A percentile compares a stretch with the other conserved stretches of the same genome.
Evolutionary conservation across 2,797 vertebrate species (phyloP).

Genomic region (Thaleichthys pacificus): DNA sequence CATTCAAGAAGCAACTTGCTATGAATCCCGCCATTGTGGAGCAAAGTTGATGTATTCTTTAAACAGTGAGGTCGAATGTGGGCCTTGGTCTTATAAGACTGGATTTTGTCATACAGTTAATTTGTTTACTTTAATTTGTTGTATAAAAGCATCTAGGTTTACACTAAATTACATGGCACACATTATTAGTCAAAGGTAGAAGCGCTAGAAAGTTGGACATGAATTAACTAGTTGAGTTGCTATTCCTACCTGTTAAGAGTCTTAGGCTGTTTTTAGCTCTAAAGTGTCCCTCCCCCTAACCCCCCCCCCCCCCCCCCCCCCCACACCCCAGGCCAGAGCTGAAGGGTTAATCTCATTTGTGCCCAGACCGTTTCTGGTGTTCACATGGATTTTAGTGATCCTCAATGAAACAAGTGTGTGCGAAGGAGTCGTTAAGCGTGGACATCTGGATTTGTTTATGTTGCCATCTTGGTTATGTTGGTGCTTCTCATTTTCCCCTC

Average conservation of each 20-base stretch:
- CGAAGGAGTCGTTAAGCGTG: not conserved
- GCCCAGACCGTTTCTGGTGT: not conserved
- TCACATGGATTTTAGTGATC: conserved; percentile 8
- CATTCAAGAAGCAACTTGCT: not conserved
- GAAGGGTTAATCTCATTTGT: not conserved
- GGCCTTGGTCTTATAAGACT: not conserved
- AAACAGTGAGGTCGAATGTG: not conserved
- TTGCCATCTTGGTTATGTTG: not conserved
- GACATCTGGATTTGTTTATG: conserved; percentile 9
- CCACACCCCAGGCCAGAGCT: not conserved
- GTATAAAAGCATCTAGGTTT: not conserved
- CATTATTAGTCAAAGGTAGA: not conserved
- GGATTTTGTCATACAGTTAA: not conserved
- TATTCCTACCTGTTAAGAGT: not conserved
- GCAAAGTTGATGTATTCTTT: not conserved
- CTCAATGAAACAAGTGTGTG: not conserved
- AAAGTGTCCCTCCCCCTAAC: not conserved
- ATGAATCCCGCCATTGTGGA: not conserved
- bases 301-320: no score
- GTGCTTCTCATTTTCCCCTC: not conserved
- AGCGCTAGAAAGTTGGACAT: not conserved
- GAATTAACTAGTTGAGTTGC: not conserved
- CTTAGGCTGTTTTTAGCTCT: not conserved
- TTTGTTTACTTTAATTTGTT: not conserved
- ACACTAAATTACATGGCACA: not conserved